Conservation (phyloP, 2,113 vertebrate genomes). For the Larimichthys crocea region DNA sequence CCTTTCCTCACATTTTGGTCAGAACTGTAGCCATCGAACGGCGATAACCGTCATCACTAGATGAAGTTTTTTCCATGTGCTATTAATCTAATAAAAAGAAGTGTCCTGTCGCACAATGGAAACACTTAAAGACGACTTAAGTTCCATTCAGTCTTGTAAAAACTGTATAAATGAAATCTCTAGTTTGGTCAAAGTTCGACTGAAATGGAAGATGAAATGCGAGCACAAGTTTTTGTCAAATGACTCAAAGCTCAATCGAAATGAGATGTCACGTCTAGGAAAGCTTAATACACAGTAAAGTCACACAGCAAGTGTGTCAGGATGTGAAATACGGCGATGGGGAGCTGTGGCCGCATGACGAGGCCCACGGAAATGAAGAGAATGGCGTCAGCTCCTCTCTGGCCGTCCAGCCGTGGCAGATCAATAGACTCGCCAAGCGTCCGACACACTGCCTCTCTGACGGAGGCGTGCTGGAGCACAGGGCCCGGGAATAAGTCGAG, state of each 20-base stretch:
- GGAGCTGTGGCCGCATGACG: slow-evolving; percentile 22
- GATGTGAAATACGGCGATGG: slow-evolving; percentile 18
- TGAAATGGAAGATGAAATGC: not conserved
- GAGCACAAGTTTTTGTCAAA: not conserved
- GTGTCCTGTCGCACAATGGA: too few relatives aligned
- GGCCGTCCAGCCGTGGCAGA: slow-evolving; percentile 88
- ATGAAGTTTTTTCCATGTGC: not conserved
- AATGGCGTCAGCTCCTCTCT: slow-evolving; percentile 86
- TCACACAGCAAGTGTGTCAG: slow-evolving; percentile 9
- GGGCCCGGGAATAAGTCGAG: slow-evolving; percentile 91
- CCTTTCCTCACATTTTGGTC: not conserved
- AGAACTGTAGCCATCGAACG: too few relatives aligned
- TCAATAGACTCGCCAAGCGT: slow-evolving; percentile 97
- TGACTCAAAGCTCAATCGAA: not conserved
- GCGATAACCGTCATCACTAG: too few relatives aligned
- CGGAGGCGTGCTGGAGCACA: slow-evolving; percentile 85
- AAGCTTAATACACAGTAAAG: not conserved
- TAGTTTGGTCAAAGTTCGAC: not conserved
- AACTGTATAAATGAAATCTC: too few relatives aligned
- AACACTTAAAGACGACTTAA: too few relatives aligned
- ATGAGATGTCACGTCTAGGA: not conserved
- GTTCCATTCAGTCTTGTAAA: too few relatives aligned
- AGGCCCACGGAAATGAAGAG: slow-evolving; percentile 65
- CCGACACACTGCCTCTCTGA: slow-evolving; percentile 81
- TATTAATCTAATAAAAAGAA: not conserved